These are phyloP conservation scores for Serilophus lunatus DNA, from an alignment of 2,113 vertebrate genomes.

Conservation along the genomic window DNA sequence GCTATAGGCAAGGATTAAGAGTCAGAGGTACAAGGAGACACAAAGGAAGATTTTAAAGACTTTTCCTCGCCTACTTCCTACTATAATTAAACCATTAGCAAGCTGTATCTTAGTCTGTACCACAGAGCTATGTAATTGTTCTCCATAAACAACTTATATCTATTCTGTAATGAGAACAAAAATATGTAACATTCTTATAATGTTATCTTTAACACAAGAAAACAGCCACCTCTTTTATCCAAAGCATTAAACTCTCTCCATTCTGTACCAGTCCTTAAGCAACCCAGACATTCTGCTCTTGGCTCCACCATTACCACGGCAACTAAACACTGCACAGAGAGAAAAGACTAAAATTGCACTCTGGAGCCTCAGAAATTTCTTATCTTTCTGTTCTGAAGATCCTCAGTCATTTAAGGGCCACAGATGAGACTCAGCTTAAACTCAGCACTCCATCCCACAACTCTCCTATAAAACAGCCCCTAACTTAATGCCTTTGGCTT, in stretches of 20 bases:
- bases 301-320: not conserved
- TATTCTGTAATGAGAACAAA: accelerated
- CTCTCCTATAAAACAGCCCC: not conserved
- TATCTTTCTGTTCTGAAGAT: not conserved
- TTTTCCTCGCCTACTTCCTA: not conserved
- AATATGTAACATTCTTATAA: not conserved
- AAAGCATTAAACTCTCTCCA: not conserved
- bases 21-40: not conserved
- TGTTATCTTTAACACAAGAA: not conserved
- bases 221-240: not conserved
- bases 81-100: not conserved
- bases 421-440: not conserved
- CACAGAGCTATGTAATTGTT: not conserved
- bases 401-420: not conserved
- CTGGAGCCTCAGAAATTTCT: not conserved
- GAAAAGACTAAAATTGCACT: not conserved
- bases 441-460: not conserved
- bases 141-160: not conserved
- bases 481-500: not conserved
- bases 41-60: not conserved
- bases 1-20: not conserved
- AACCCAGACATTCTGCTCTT: not conserved
- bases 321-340: not conserved
- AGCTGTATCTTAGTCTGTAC: not conserved
- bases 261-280: not conserved